phyloP scores from a whole-genome alignment of 2,888 invertebrate species.

The Merodon equestris region DNA sequence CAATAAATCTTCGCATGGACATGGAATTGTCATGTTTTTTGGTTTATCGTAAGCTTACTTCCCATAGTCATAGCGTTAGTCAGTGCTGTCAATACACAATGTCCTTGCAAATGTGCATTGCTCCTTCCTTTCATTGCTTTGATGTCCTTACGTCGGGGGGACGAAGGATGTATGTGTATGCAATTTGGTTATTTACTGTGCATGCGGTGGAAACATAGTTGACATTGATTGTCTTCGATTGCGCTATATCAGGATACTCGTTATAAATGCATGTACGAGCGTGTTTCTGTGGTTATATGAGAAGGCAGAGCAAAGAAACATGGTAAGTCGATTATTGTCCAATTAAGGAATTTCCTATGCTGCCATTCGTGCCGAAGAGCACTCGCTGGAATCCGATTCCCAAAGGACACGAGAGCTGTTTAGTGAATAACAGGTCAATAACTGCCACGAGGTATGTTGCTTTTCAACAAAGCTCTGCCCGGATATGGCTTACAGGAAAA shows the following conservation, averaged over 20 bases:
- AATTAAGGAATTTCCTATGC: slow-evolving; percentile 50
- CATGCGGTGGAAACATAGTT: neutral
- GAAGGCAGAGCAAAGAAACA: neutral
- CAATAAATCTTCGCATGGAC: slow-evolving; percentile 59
- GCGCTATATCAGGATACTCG: neutral
- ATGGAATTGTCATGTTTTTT: slow-evolving; percentile 50
- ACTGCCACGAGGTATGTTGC: too few relatives aligned
- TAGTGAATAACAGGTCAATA: too few relatives aligned
- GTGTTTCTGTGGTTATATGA: too few relatives aligned
- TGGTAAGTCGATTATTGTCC: slow-evolving; percentile 47
- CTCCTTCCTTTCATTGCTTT: neutral
- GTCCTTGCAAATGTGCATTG: slow-evolving; percentile 53
- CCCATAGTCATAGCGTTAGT: slow-evolving; percentile 51
- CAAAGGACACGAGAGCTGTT: too few relatives aligned
- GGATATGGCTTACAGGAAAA: too few relatives aligned
- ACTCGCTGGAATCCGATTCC: too few relatives aligned
- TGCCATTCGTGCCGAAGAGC: too few relatives aligned
- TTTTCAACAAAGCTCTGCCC: too few relatives aligned
- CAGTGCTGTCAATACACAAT: slow-evolving; percentile 54
- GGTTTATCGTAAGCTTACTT: slow-evolving; percentile 61
- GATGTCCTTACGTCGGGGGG: neutral
- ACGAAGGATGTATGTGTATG: neutral
- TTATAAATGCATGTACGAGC: neutral
- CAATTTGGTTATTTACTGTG: slow-evolving; percentile 1
- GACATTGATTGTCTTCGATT: slow-evolving; percentile 38